A percentile compares a stretch with the other conserved stretches of the same genome.
phyloP scores from a whole-genome alignment of 37 sponge, comb jelly and placozoan genomes.

The Aplysina aerophoba region DNA sequence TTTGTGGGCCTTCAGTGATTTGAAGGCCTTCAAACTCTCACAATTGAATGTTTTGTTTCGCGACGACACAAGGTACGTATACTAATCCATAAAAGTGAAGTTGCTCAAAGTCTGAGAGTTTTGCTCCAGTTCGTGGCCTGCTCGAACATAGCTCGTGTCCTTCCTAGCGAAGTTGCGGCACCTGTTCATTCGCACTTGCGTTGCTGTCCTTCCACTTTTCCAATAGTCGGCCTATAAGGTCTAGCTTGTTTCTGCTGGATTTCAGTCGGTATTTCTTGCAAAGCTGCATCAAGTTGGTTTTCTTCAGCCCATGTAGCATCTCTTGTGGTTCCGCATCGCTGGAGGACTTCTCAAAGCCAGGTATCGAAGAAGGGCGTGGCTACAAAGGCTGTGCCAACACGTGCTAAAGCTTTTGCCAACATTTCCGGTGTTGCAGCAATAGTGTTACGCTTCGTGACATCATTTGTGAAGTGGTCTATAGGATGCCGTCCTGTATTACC shows the following conservation, averaged over 20 bases:
- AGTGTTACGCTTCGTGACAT: not conserved
- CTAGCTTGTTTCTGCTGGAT: not conserved
- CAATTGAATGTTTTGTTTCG: not conserved
- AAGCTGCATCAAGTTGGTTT: not conserved
- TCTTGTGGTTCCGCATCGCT: not conserved
- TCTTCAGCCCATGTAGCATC: not conserved
- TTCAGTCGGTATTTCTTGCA: not conserved
- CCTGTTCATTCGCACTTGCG: not conserved
- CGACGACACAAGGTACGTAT: not conserved
- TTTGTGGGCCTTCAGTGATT: not conserved
- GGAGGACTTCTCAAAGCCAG: not conserved
- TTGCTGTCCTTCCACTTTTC: not conserved
- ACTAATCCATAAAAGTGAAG: not conserved
- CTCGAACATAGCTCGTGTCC: not conserved
- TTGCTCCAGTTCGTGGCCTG: not conserved
- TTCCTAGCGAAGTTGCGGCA: not conserved
- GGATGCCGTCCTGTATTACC: too few species aligned
- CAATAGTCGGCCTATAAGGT: not conserved
- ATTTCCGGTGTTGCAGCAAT: not conserved
- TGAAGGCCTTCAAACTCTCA: constrained; percentile 13
- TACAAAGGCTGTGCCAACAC: not conserved
- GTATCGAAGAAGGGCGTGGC: not conserved
- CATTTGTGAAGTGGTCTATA: constrained; percentile 16
- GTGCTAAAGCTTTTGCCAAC: constrained; percentile 5
- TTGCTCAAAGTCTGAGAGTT: too few species aligned